Percentiles rank a stretch among this genome's conserved stretches.
Conservation (phyloP, 2,888 invertebrate genomes). For the Sphaerophoria rueppellii region DNA sequence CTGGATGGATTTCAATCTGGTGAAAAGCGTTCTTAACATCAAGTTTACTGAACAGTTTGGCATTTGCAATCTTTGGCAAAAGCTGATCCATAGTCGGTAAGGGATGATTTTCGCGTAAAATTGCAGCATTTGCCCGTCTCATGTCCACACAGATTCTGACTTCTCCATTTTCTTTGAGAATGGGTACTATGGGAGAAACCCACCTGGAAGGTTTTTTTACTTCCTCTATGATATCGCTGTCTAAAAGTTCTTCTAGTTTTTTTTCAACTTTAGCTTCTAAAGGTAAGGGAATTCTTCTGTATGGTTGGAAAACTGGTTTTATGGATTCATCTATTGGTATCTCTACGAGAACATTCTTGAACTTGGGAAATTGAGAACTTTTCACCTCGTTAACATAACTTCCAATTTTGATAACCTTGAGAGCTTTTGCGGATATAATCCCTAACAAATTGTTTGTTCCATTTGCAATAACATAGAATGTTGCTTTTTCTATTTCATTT, state of each 20-base stretch:
- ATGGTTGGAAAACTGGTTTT: conserved; percentile 28
- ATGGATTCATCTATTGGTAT: conserved; percentile 29
- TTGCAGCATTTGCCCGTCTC: conserved; percentile 49
- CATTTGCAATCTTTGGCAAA: conserved; percentile 47
- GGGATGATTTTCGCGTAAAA: conserved; percentile 53
- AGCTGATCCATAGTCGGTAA: conserved; percentile 53
- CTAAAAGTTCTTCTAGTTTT: conserved; percentile 44
- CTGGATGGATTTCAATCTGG: conserved; percentile 77
- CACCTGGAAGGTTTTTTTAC: conserved; percentile 33
- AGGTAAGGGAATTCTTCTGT: conserved; percentile 23
- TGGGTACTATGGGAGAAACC: conserved; percentile 47
- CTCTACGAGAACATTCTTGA: conserved; percentile 34
- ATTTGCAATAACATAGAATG: conserved; percentile 16
- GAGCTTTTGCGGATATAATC: conserved; percentile 31
- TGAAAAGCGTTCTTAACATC: conserved; percentile 79
- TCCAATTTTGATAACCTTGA: conserved; percentile 28
- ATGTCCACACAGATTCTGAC: conserved; percentile 47
- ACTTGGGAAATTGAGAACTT: conserved; percentile 35
- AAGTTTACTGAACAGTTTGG: conserved; percentile 75
- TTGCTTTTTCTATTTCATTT: conserved; percentile 21
- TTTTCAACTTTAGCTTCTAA: conserved; percentile 37
- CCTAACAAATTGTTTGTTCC: conserved; percentile 45
- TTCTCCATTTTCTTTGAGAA: conserved; percentile 39
- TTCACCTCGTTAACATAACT: conserved; percentile 19
- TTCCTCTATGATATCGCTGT: conserved; percentile 32